Conservation (phyloP, 2,797 vertebrate genomes). For the Dallia pectoralis region DNA sequence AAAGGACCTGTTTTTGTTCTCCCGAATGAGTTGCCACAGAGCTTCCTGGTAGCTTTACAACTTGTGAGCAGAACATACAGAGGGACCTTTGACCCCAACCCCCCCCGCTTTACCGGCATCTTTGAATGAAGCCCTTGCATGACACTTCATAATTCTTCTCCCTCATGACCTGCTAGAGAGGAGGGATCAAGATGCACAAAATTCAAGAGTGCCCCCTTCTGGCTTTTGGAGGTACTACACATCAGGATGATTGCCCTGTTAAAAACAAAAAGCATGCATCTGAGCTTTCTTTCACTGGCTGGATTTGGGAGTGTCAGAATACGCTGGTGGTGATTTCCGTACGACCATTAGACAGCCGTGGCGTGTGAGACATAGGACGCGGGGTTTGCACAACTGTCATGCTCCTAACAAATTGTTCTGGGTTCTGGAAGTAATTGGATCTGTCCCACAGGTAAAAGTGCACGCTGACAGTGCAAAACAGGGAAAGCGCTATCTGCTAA, state of each 20-base stretch:
- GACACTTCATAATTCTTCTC: slow-evolving; percentile 32
- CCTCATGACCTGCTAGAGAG: slow-evolving; percentile 20
- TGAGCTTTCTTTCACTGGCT: slow-evolving; percentile 29
- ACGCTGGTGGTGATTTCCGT: slow-evolving; percentile 64
- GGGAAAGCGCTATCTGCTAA: slow-evolving; percentile 29
- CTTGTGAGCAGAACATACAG: slow-evolving; percentile 53
- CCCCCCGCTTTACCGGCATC: slow-evolving; percentile 52
- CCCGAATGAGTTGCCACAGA: slow-evolving; percentile 41
- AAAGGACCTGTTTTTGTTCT: slow-evolving; percentile 19
- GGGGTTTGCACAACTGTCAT: slow-evolving; percentile 59
- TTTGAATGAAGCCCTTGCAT: slow-evolving; percentile 47
- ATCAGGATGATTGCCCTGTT: slow-evolving; percentile 5
- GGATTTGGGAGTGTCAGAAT: slow-evolving; percentile 59
- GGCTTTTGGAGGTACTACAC: slow-evolving; percentile 29
- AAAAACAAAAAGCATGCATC: slow-evolving; percentile 3
- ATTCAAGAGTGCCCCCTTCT: slow-evolving; percentile 69
- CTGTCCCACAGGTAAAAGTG: slow-evolving; percentile 48
- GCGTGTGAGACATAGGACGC: slow-evolving; percentile 63
- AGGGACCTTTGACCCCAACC: slow-evolving; percentile 50
- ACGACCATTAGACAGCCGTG: slow-evolving; percentile 56
- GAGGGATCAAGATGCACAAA: slow-evolving; percentile 33
- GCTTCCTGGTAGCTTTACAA: slow-evolving; percentile 40
- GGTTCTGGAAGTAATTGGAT: slow-evolving; percentile 47
- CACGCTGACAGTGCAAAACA: slow-evolving; percentile 60
- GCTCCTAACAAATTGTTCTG: slow-evolving; percentile 58